Conservation (phyloP, 2,888 invertebrate genomes). For the Aleiodes testaceus region DNA sequence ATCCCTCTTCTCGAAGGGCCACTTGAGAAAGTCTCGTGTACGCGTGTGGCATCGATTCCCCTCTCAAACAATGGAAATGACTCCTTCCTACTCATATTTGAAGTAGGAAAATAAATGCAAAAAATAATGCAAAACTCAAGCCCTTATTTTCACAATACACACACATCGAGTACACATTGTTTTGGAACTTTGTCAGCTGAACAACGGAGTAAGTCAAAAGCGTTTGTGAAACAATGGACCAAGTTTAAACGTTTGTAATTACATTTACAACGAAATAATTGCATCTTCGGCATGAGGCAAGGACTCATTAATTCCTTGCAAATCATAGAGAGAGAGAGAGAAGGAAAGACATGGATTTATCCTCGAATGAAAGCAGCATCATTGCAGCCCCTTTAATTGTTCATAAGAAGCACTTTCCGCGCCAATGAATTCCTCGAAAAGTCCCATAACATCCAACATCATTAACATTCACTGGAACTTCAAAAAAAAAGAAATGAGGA, state of each 20-base stretch:
- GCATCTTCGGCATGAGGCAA: constrained; percentile 41
- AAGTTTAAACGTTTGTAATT: constrained; percentile 72
- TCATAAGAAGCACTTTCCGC: background rate
- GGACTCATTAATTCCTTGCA: background rate
- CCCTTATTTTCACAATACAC: constrained; percentile 28
- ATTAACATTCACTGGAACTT: background rate
- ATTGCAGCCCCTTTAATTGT: too few relatives aligned
- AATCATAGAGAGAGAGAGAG: too few relatives aligned
- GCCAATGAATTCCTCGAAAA: background rate
- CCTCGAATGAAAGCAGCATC: too few relatives aligned
- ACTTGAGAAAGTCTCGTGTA: constrained; percentile 44
- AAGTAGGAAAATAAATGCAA: constrained; percentile 7
- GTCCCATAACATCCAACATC: constrained; percentile 8
- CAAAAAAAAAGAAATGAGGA: background rate
- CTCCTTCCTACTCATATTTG: background rate
- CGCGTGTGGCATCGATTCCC: constrained; percentile 67
- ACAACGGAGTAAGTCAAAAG: constrained; percentile 68
- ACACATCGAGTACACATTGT: constrained; percentile 29
- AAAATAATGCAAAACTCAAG: constrained; percentile 34
- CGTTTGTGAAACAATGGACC: constrained; percentile 68
- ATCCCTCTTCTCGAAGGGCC: constrained; percentile 28
- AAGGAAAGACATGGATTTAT: too few relatives aligned
- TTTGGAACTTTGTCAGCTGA: constrained; percentile 25
- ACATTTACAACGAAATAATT: constrained; percentile 68
- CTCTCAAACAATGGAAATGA: constrained; percentile 60